A percentile compares a stretch with the other conserved stretches of the same genome.
Evolutionary conservation across 2,797 vertebrate genomes (phyloP).

Genomic region (Macrochelys suwanniensis): DNA sequence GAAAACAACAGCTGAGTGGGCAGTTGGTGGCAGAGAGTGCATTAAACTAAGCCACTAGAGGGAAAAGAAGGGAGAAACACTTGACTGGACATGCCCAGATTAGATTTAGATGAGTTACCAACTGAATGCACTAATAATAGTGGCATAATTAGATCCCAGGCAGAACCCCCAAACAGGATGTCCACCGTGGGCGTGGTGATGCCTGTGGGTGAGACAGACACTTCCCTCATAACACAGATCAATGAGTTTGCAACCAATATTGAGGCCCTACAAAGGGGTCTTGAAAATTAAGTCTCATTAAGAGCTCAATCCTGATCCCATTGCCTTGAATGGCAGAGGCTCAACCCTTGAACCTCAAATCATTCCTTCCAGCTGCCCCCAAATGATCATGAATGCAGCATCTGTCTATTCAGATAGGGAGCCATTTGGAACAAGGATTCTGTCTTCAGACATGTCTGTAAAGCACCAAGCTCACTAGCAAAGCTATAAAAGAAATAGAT

Average conservation of each 20-base stretch:
- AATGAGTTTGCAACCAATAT: neutral
- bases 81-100: constrained; percentile 77
- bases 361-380: neutral
- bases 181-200: neutral
- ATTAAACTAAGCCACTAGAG: constrained; percentile 73
- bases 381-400: neutral
- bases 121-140: constrained; percentile 87
- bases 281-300: neutral
- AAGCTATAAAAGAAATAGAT: neutral
- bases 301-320: neutral
- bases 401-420: neutral
- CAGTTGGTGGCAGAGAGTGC: constrained; percentile 36
- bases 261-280: constrained; percentile 34
- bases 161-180: constrained; percentile 56
- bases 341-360: neutral
- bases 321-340: neutral
- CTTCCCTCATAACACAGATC: neutral
- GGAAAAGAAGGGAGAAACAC: constrained; percentile 53
- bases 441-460: neutral
- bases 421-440: neutral
- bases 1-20: constrained; percentile 84
- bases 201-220: neutral
- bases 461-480: neutral
- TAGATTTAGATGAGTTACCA: constrained; percentile 91
- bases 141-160: constrained; percentile 79